Percentiles rank a stretch among this genome's conserved stretches.
These are phyloP conservation scores for Pseudomyrmex flavicornis DNA, from an alignment of 1,140 invertebrate genomes.

Conservation along the genomic window DNA sequence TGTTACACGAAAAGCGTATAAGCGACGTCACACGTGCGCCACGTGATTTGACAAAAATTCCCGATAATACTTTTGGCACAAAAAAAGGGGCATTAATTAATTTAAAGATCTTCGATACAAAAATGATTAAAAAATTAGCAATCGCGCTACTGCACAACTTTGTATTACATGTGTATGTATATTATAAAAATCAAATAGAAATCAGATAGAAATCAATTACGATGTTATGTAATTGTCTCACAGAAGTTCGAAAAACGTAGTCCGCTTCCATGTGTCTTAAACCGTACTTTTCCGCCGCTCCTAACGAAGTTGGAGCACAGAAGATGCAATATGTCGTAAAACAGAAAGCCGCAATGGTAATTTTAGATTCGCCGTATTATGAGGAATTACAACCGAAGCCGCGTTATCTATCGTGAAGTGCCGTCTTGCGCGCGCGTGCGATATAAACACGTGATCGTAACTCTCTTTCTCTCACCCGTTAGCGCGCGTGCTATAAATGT, in stretches of 20 bases:
- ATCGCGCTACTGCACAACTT: too few species aligned
- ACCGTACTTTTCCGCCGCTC: not conserved
- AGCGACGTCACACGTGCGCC: not conserved
- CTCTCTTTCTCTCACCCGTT: not conserved
- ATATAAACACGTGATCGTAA: slow-evolving; percentile 46
- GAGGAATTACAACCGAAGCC: slow-evolving; percentile 6
- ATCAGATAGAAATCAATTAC: not conserved
- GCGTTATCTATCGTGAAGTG: not conserved
- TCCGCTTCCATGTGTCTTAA: not conserved
- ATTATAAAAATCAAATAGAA: too few species aligned
- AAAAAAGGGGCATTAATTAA: not conserved
- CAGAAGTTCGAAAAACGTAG: too few species aligned
- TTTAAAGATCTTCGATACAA: not conserved
- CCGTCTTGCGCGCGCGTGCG: not conserved
- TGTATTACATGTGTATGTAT: not conserved
- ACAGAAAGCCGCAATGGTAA: slow-evolving; percentile 6
- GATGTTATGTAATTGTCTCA: too few species aligned
- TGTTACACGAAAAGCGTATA: not conserved
- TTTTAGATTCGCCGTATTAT: slow-evolving; percentile 14
- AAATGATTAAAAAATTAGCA: not conserved
- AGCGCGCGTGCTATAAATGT: slow-evolving; percentile 11
- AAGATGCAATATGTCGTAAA: not conserved
- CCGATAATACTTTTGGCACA: not conserved
- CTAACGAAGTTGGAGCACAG: too few species aligned
- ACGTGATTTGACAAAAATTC: slow-evolving; percentile 22